Evolutionary conservation across 1,140 invertebrate genomes (phyloP), one percentile per base, ranked within the genome.

Genomic region (Gerris buenoi): DNA sequence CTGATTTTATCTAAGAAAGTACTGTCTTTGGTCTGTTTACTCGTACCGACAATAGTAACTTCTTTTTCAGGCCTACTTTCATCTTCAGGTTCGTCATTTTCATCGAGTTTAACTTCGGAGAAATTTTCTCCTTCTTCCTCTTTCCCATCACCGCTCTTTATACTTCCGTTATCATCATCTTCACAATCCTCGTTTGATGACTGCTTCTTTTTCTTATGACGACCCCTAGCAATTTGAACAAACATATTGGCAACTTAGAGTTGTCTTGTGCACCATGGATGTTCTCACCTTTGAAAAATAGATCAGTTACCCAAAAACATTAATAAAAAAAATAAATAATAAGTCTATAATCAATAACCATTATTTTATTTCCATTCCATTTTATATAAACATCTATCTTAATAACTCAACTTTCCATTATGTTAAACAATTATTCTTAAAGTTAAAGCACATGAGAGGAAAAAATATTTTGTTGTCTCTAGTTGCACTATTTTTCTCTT

Each of bases 201-300:
- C 10, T 5, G 15, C 23, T 60, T 60, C 22, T 60, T 60, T 22
- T 60, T 60, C 58, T 60, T 60, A 15, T 22, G 58, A 5, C 22
- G 10, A 3, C 23, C 23, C 5, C 23, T 60, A 22, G 58, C 15
- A 13, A 60, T 60, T 25, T 60, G 58, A 13, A 60, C 58, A 22
- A 60, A 60, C 58, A 60, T 60, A 10, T 10, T 46, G 5, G 18
- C 33, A 46, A 46, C 5, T 61, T 67, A 67, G n/a, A n/a, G n/a
- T n/a, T n/a, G n/a, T n/a, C n/a, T n/a, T n/a, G n/a, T n/a, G n/a
- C n/a, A n/a, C n/a, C n/a, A n/a, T n/a, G n/a, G n/a, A n/a, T n/a
- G n/a, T n/a, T n/a, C n/a, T n/a, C n/a, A n/a, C n/a, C n/a, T n/a
- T n/a, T n/a, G n/a, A n/a, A n/a, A n/a, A n/a, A n/a, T n/a, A n/a